Evolutionary conservation across 2,113 vertebrate genomes (phyloP).

Genomic region (Lepus timidus): DNA sequence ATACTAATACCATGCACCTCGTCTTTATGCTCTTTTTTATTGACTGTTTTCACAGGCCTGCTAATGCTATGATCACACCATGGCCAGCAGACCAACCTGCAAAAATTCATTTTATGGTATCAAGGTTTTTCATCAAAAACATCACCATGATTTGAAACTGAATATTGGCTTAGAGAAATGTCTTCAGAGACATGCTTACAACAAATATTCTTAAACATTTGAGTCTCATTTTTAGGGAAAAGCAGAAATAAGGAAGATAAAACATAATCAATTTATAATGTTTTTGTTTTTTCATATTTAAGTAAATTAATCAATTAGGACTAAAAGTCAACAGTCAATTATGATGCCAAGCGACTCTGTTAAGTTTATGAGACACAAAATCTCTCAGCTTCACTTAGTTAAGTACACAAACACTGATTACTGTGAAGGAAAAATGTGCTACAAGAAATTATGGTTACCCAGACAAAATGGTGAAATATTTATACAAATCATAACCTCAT

Average conservation of each 20-base stretch:
- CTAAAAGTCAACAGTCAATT: conserved; percentile 65
- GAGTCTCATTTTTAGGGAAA: conserved; percentile 30
- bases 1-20: background rate
- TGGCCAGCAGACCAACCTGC: background rate
- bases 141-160: conserved; percentile 26
- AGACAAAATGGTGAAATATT: conserved; percentile 66
- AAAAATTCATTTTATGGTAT: background rate
- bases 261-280: conserved; percentile 38
- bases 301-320: conserved; percentile 55
- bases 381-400: conserved; percentile 70
- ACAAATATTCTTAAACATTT: conserved; percentile 31
- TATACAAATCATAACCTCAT: conserved; percentile 64
- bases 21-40: background rate
- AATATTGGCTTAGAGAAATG: background rate
- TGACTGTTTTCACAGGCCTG: background rate
- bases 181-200: conserved; percentile 5
- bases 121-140: background rate
- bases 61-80: background rate
- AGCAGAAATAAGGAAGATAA: background rate
- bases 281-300: conserved; percentile 53
- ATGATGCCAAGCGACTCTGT: conserved; percentile 59
- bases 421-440: conserved; percentile 64
- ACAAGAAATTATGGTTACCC: conserved; percentile 63
- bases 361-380: conserved; percentile 78
- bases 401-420: conserved; percentile 77